phyloP scores from a whole-genome alignment of 2,113 vertebrate species.

The Mobula birostris region DNA sequence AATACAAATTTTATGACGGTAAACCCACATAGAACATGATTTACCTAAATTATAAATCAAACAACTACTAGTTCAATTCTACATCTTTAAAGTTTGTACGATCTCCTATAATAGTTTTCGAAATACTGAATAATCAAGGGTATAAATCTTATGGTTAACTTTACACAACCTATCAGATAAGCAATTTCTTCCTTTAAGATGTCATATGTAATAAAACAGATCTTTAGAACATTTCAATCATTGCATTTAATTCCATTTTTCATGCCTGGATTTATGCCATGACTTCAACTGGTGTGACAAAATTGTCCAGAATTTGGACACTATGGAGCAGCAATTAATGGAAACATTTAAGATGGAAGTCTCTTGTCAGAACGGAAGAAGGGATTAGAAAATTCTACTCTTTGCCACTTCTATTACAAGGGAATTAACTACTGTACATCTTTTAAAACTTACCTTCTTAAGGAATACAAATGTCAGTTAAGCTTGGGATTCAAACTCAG shows the following conservation, averaged over 20 bases:
- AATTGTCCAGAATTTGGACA: too few relatives aligned
- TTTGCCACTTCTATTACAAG: background rate
- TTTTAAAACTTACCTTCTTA: conserved; percentile 21
- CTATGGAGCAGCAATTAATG: background rate
- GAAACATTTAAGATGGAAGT: background rate
- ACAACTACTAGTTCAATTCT: background rate
- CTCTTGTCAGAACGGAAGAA: background rate
- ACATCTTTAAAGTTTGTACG: background rate
- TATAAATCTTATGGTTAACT: background rate
- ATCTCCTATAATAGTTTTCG: background rate
- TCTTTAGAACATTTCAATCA: background rate
- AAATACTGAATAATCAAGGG: background rate
- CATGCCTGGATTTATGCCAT: background rate
- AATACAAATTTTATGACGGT: background rate
- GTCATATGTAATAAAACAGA: background rate
- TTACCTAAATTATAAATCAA: background rate
- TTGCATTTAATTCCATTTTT: background rate
- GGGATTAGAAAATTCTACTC: background rate
- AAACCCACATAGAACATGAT: background rate
- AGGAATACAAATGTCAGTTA: conserved; percentile 7
- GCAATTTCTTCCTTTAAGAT: background rate
- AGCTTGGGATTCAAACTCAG: conserved; percentile 10
- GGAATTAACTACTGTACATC: background rate
- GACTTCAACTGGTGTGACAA: too few relatives aligned
- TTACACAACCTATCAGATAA: background rate